A percentile compares a stretch with the other conserved stretches of the same genome.
Conservation (phyloP, 2,888 invertebrate genomes). For the Cephalotes varians region DNA sequence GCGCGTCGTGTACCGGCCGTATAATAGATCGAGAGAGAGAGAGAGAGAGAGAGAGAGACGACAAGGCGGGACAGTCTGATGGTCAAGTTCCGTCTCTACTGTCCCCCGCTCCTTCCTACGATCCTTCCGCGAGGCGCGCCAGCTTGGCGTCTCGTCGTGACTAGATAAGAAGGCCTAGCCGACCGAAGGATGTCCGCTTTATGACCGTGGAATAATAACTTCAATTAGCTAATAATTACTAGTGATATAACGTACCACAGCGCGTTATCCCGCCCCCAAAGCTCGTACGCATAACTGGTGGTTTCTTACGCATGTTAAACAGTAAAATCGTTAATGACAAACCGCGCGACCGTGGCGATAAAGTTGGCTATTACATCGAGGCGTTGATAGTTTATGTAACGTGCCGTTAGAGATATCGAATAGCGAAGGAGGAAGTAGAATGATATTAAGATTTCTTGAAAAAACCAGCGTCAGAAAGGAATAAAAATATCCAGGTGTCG, state of each 20-base stretch:
- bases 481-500: slow-evolving; percentile 15
- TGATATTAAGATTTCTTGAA: background rate
- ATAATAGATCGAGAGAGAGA: slow-evolving; percentile 55
- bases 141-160: slow-evolving; percentile 19
- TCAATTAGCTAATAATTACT: slow-evolving; percentile 73
- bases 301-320: slow-evolving; percentile 66
- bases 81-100: slow-evolving; percentile 16
- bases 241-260: slow-evolving; percentile 45
- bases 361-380: slow-evolving; percentile 25
- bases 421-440: slow-evolving; percentile 7
- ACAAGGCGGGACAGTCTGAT: slow-evolving; percentile 48
- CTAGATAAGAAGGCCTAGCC: background rate
- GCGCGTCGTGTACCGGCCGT: slow-evolving; percentile 55
- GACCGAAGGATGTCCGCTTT: slow-evolving; percentile 26
- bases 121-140: slow-evolving; percentile 39
- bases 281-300: background rate
- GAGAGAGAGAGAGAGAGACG: slow-evolving; percentile 43
- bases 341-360: slow-evolving; percentile 55
- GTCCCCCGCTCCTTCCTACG: background rate
- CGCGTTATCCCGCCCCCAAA: too few species aligned
- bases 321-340: slow-evolving; percentile 74
- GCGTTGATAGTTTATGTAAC: slow-evolving; percentile 16
- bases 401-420: slow-evolving; percentile 11
- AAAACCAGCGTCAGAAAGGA: background rate
- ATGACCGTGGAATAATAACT: slow-evolving; percentile 69